phyloP scores from a whole-genome alignment of 2,113 vertebrate species.

The Ceratotherium simum region DNA sequence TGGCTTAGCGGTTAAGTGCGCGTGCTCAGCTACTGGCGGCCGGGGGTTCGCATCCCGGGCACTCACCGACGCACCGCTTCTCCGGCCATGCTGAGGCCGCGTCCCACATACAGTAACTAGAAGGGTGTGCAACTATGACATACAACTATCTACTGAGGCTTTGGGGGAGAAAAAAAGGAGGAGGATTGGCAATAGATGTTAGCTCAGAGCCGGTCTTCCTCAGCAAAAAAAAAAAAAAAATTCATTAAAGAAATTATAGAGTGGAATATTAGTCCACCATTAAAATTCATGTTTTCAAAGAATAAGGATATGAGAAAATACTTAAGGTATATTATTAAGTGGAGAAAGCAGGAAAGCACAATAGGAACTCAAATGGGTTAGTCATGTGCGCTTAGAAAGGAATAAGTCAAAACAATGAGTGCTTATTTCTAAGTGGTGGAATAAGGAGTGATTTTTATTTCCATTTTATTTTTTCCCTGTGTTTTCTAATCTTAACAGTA shows the following conservation, averaged over 20 bases:
- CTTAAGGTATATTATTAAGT: not conserved
- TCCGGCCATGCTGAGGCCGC: too few relatives aligned
- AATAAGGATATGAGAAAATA: not conserved
- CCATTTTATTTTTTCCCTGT: not conserved
- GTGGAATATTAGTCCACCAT: not conserved
- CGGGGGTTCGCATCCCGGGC: too few relatives aligned
- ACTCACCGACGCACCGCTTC: too few relatives aligned
- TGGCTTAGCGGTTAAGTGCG: too few relatives aligned
- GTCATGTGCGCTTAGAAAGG: not conserved
- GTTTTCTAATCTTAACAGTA: conserved; percentile 6
- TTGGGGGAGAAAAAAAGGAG: too few relatives aligned
- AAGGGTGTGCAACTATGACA: too few relatives aligned
- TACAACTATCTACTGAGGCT: too few relatives aligned
- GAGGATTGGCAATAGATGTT: too few relatives aligned
- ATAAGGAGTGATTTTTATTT: conserved; percentile 6
- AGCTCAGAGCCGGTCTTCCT: too few relatives aligned
- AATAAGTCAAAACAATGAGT: not conserved
- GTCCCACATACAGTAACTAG: too few relatives aligned
- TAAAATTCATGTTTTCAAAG: conserved; percentile 35
- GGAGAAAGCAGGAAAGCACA: not conserved
- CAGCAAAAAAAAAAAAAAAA: not conserved
- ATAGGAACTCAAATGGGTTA: not conserved
- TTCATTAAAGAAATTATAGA: not conserved
- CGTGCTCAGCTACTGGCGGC: too few relatives aligned
- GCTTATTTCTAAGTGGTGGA: not conserved